A percentile compares a stretch with the other conserved stretches of the same genome.
Evolutionary conservation across 2,797 vertebrate genomes (phyloP).

Genomic region (Mareca penelope): DNA sequence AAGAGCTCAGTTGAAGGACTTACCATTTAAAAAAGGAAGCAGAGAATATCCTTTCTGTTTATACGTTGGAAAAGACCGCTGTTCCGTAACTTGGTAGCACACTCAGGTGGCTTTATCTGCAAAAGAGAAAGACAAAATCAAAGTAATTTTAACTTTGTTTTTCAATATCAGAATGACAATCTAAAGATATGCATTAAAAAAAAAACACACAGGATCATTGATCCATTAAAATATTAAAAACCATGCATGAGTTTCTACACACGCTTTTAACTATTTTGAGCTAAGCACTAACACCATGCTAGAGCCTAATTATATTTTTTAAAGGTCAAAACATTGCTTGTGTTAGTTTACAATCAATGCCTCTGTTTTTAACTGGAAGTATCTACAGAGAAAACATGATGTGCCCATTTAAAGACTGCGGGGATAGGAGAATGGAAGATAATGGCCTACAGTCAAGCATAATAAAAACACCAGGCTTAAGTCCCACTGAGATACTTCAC

Average conservation of each 20-base stretch:
- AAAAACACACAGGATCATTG: not conserved
- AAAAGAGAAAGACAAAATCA: not conserved
- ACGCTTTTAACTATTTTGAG: not conserved
- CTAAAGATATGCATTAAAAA: not conserved
- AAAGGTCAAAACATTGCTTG: not conserved
- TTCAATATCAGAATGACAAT: not conserved
- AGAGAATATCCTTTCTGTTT: not conserved
- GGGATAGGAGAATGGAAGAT: not conserved
- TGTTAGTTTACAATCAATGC: not conserved
- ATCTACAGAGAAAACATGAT: not conserved
- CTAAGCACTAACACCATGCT: not conserved
- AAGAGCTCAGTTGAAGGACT: not conserved
- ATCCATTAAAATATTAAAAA: not conserved
- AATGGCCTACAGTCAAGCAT: not conserved
- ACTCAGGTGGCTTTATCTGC: constrained; percentile 15
- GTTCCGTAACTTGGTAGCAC: not conserved
- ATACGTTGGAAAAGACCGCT: not conserved
- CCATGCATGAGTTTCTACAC: not conserved
- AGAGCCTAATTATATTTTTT: not conserved
- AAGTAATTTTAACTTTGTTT: not conserved
- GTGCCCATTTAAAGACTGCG: not conserved
- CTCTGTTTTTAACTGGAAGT: not conserved
- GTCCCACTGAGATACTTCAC: not conserved
- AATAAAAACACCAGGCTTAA: not conserved
- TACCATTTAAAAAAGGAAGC: constrained; percentile 26